A percentile compares a stretch with the other conserved stretches of the same genome.
Conservation (phyloP, 2,113 vertebrate species). For the Ceratotherium simum region DNA sequence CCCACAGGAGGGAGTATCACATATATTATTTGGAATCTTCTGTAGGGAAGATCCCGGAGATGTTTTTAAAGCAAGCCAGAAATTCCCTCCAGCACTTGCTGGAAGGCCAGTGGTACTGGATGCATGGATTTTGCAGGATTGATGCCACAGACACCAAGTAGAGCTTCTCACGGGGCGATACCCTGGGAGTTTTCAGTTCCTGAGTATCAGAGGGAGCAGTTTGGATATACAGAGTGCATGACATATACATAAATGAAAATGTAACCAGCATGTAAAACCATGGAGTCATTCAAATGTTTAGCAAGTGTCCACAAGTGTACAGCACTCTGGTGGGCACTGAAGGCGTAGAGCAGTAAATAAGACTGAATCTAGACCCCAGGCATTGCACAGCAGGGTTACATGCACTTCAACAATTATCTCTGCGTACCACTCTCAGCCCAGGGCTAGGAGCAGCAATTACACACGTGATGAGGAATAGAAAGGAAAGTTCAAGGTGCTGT, state of each 20-base stretch:
- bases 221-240: neutral
- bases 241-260: neutral
- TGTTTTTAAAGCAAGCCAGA: conserved; percentile 26
- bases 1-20: neutral
- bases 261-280: neutral
- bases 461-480: neutral
- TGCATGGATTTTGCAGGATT: neutral
- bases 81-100: neutral
- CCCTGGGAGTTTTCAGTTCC: neutral
- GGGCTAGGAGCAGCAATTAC: neutral
- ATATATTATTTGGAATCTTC: neutral
- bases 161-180: neutral
- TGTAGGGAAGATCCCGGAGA: neutral
- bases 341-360: neutral
- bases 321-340: neutral
- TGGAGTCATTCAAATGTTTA: neutral
- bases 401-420: neutral
- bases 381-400: neutral
- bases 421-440: neutral
- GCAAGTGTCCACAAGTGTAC: neutral
- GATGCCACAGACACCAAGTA: neutral
- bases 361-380: neutral
- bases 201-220: neutral
- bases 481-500: neutral
- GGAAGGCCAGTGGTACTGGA: neutral